These are phyloP conservation scores for Cherax quadricarinatus DNA, from an alignment of 1,140 invertebrate genomes.

Conservation along the genomic window DNA sequence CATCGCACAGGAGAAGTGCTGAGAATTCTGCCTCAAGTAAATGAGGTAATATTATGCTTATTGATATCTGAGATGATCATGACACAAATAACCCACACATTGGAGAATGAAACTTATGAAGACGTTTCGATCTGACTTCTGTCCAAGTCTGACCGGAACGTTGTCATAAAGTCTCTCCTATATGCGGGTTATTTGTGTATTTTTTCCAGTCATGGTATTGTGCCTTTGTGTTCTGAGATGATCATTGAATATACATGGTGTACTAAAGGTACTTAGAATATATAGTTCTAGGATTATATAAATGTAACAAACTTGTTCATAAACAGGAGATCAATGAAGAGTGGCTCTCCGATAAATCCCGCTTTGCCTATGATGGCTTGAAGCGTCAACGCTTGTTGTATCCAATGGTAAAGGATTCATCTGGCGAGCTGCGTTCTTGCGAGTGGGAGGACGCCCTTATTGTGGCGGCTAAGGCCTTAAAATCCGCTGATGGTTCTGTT, in stretches of 20 bases:
- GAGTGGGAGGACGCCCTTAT: conserved; percentile 96
- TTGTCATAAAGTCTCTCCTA: too few relatives aligned
- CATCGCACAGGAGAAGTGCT: conserved; percentile 97
- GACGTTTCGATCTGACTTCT: too few relatives aligned
- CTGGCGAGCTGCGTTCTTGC: conserved; percentile 87
- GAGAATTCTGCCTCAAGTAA: conserved; percentile 94
- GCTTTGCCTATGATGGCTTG: conserved; percentile 97
- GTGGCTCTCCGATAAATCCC: conserved; percentile 98
- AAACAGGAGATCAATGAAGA: conserved; percentile 96
- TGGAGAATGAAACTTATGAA: too few relatives aligned
- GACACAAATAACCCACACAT: too few relatives aligned
- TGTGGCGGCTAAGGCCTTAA: conserved; percentile 79
- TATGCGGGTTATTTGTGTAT: too few relatives aligned
- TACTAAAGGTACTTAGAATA: not conserved
- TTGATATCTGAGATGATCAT: too few relatives aligned
- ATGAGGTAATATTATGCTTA: conserved; percentile 85
- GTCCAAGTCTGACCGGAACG: too few relatives aligned
- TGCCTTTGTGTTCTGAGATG: too few relatives aligned
- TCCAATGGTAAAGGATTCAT: conserved; percentile 89
- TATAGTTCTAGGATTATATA: not conserved
- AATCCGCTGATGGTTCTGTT: conserved; percentile 80
- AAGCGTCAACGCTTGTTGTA: conserved; percentile 95
- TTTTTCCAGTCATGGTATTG: too few relatives aligned
- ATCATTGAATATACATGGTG: not conserved
- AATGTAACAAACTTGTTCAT: not conserved